phyloP scores from a whole-genome alignment of 1,140 invertebrate genomes.

The Ganaspis sp. region DNA sequence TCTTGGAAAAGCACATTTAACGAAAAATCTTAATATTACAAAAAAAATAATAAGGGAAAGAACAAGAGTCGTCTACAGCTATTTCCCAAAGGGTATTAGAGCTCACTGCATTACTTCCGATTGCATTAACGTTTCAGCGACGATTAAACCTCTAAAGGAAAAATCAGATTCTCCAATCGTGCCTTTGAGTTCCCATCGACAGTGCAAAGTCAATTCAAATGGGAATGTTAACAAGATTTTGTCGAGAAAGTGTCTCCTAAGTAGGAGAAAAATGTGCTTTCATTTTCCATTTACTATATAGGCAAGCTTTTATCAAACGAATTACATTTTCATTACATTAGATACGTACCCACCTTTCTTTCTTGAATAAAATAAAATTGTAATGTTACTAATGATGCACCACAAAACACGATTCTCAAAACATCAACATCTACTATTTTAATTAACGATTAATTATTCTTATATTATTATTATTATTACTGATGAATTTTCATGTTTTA shows the following conservation, averaged over 20 bases:
- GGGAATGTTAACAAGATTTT: constrained; percentile 5
- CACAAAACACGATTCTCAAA: too few relatives aligned
- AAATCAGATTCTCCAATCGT: constrained; percentile 6
- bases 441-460: too few relatives aligned
- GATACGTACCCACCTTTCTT: too few relatives aligned
- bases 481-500: too few relatives aligned
- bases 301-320: not conserved
- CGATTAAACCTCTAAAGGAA: constrained; percentile 3
- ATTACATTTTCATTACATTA: not conserved
- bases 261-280: not conserved
- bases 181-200: not conserved
- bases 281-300: not conserved
- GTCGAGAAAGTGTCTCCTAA: not conserved
- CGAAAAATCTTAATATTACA: not conserved
- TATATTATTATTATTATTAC: too few relatives aligned
- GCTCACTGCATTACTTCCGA: constrained; percentile 22
- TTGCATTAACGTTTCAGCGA: constrained; percentile 25
- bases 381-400: too few relatives aligned
- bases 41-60: not conserved
- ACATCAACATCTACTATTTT: too few relatives aligned
- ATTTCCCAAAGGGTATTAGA: constrained; percentile 27
- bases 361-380: too few relatives aligned
- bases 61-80: not conserved
- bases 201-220: constrained; percentile 2
- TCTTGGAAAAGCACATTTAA: not conserved